Evolutionary conservation across 1,140 invertebrate species (phyloP).

Genomic region (Pomacea maculata): DNA sequence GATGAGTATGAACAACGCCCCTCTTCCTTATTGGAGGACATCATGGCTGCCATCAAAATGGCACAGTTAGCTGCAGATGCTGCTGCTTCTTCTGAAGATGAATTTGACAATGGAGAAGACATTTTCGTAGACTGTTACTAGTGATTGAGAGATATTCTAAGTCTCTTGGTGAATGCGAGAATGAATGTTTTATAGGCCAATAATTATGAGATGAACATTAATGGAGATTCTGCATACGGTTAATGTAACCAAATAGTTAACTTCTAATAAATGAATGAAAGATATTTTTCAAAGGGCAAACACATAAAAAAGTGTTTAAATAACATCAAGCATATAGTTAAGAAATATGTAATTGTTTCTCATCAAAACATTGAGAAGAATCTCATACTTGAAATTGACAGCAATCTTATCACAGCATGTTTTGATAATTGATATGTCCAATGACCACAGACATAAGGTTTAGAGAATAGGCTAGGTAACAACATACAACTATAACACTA

Average conservation of each 20-base stretch:
- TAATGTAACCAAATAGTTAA: no score
- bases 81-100: constrained; percentile 11
- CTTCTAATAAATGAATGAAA: not conserved
- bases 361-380: not conserved
- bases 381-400: not conserved
- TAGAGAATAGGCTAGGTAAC: no score
- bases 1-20: constrained; percentile 34
- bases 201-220: not conserved
- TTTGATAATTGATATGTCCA: no score
- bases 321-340: no score
- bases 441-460: no score
- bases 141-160: not conserved
- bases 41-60: constrained; percentile 24
- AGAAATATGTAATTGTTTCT: no score
- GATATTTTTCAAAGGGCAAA: no score
- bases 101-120: constrained; percentile 30
- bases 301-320: no score
- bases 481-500: no score
- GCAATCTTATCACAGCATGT: not conserved
- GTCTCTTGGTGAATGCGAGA: not conserved
- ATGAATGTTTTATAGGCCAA: not conserved
- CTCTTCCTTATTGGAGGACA: constrained; percentile 29
- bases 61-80: not conserved
- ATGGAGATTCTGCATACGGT: not conserved
- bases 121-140: constrained; percentile 39